Evolutionary conservation across 2,797 vertebrate species (phyloP), one percentile per base, ranked within the genome.

Genomic region (Manis pentadactyla): DNA sequence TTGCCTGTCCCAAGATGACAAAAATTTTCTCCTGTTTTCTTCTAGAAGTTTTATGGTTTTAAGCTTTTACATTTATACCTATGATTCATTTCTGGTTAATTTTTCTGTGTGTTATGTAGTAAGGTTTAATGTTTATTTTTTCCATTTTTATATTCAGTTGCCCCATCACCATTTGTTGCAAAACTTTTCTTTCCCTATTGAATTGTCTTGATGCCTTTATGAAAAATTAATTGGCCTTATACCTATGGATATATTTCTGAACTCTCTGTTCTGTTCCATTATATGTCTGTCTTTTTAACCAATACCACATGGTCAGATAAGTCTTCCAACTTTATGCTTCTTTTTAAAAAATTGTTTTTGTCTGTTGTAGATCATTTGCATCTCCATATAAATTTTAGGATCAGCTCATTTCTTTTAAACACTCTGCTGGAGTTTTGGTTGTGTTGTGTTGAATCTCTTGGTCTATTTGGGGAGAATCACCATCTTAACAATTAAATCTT

Each of bases 321-420:
- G 34, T 92, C 25, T 25, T 91, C 63, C 79, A 81, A 39, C 9
- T 49, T 68, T 86, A 34, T 82, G 29, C 4, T 74, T 87, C 29
- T 68, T 84, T 78, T 51, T 27, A 34, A 46, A 89, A 94, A 89
- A 51, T 77, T 59, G 0, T 3, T 64, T 64, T 53, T 97, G 34
- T 91, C 18, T 82, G 15, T 82, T 86, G 23, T 78, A 88, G 55
- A 17, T 64, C 18, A 39, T 61, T 82, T 88, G 46, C 23, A 73
- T 93, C 77, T 82, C 71, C 49, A 73, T 7, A 19, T 77, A 73
- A 34, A 88, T 89, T 85, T 93, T 66, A 88, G 68, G 34, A 77
- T 86, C 34, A 42, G 17, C n/a, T 81, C 55, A 25, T 93, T 75
- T 94, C 34, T 77, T 7, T 18, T 82, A 59, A 95, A 57, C n/a